Evolutionary conservation across 2,888 invertebrate genomes (phyloP), one percentile per base, ranked within the genome.

Genomic region (Liopterus haemorrhoidalis): DNA sequence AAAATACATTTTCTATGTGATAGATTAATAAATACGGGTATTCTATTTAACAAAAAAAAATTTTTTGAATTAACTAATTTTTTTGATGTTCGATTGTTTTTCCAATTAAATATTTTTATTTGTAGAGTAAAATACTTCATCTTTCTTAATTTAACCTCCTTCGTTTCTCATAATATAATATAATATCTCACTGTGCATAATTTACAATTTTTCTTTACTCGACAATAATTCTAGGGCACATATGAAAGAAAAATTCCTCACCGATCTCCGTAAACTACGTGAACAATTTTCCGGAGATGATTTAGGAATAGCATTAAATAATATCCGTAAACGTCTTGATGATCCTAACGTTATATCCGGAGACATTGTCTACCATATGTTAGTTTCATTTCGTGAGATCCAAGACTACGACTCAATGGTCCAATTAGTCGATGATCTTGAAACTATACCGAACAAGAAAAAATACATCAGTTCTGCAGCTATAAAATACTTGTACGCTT

Each of bases 381-480:
- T 96, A 45, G 86, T 94, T 62, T 92, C 92, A 1, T 87, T 90
- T 62, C 72, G 92, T 14, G 92, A 92, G 65, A 86, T 90, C 54
- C 91, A 92, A 76, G 94, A 94, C 64, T 96, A 96, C 62, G 93
- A 96, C 68, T 88, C 93, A 0, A 99, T 99, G 85, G 96, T 99
- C 14, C 88, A 90, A 57, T 75, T 99, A 30, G 92, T 97, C 0
- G 93, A 94, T 62, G 96, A 96, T 64, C 70, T 99, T 51, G 83
- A 85, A 63, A 85, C 88, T 2, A 81, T 96, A 50, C 92, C 93
- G 54, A 89, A 86, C 57, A 82, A 89, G 50, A 85, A 85, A 62
- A 88, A 88, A 65, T 89, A 88, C 64, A 81, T 90, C 20, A 87
- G 88, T 61, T 91, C 92, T 49, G 85, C 88, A 11, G 87, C 90